Base-by-base conservation (phyloP, 2,113 vertebrate species). In the Rana temporaria region DNA sequence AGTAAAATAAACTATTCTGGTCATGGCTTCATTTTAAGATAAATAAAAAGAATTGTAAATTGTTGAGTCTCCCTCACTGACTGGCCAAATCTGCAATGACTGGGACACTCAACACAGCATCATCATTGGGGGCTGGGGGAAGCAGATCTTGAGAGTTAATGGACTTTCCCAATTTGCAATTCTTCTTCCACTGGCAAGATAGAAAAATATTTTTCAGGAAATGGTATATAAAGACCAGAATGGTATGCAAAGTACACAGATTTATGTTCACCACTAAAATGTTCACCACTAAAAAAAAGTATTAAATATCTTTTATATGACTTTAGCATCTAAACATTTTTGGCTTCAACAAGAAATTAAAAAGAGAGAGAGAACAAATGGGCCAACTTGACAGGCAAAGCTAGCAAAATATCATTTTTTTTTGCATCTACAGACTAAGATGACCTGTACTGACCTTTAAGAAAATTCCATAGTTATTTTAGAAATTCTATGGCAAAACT, bases 231-330 rank as follows among this genome's bases (percentile, higher is more conserved):
- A 62, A 62, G 56, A 60, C 38, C 32, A 11, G 38, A 15, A 65
- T 65, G 60, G 79, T 65, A 81, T 81, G 34, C 52, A 15, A 73
- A 56, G 60, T 30, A 81, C 73, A 7, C 59, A 73, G 63, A 65
- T 73, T 65, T 73, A 65, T 65, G n/a, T n/a, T n/a, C n/a, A n/a
- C n/a, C n/a, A n/a, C n/a, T 81, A 65, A 62, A 48, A 24, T 14
- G 59, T 8, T 81, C 72, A 65, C 69, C 60, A 38, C 59, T 59
- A 67, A 70, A 55, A 48, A 82, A 59, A 66, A 17, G 17, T 30
- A n/a, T 55, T 38, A 67, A 65, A 82, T 55, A 82, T 73, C 74
- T 66, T 75, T n/a, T 66, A 62, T 30, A 74, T 75, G 70, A 66
- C 52, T 57, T 62, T 48, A 67, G 42, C 19, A 12, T 4, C 52